Percentiles rank a stretch among this genome's conserved stretches.
These are phyloP conservation scores for Pediacus dermestoides DNA, from an alignment of 2,888 invertebrate species.

Conservation along the genomic window DNA sequence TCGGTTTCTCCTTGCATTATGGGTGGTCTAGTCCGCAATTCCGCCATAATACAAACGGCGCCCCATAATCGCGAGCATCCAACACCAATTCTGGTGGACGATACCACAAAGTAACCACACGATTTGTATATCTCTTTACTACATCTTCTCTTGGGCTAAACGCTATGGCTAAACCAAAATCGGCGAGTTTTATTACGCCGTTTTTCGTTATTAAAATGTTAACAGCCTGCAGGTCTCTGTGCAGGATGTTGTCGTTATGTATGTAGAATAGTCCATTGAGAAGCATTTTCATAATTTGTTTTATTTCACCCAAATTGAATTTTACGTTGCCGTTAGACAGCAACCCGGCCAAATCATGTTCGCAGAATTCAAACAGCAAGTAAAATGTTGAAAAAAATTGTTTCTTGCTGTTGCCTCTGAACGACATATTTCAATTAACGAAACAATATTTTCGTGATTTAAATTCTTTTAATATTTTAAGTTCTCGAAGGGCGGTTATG, in stretches of 20 bases:
- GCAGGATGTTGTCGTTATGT: slow-evolving; percentile 91
- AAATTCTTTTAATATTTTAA: too few relatives aligned
- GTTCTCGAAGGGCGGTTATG: too few relatives aligned
- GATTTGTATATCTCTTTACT: slow-evolving; percentile 89
- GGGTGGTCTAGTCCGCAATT: slow-evolving; percentile 96
- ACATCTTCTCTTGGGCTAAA: slow-evolving; percentile 86
- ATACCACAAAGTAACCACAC: slow-evolving; percentile 98
- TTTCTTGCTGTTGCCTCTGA: too few relatives aligned
- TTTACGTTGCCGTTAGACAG: slow-evolving; percentile 93
- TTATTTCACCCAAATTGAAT: slow-evolving; percentile 94
- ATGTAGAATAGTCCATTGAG: slow-evolving; percentile 92
- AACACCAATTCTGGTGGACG: slow-evolving; percentile 66
- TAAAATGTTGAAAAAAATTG: too few relatives aligned
- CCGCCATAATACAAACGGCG: slow-evolving; percentile 99
- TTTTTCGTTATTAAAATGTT: slow-evolving; percentile 96
- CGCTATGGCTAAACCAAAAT: slow-evolving; percentile 95
- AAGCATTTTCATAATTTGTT: slow-evolving; percentile 86
- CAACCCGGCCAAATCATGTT: slow-evolving; percentile 95
- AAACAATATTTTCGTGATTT: too few relatives aligned
- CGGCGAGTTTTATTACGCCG: slow-evolving; percentile 91
- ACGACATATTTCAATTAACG: too few relatives aligned
- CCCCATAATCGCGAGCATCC: slow-evolving; percentile 95
- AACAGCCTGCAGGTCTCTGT: slow-evolving; percentile 98
- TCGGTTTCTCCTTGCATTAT: slow-evolving; percentile 97
- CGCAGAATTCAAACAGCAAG: slow-evolving; percentile 96